phyloP scores from a whole-genome alignment of 2,888 invertebrate genomes.

The Rotaria sp. region DNA sequence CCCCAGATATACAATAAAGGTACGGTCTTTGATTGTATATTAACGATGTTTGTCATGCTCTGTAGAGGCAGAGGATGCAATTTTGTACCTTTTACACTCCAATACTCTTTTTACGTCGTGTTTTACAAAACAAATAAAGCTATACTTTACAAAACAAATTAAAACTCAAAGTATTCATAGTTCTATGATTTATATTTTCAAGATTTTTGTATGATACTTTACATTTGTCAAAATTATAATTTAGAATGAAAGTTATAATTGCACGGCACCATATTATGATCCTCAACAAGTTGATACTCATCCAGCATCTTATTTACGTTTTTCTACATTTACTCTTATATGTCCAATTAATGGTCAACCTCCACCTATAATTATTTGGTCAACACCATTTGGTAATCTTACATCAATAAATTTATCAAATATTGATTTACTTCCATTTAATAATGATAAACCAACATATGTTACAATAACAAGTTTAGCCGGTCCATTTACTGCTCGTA shows the following conservation, averaged over 20 bases:
- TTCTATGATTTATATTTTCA: too few relatives aligned
- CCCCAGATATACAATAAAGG: too few relatives aligned
- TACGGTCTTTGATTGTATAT: too few relatives aligned
- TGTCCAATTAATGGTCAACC: not conserved
- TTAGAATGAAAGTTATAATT: not conserved
- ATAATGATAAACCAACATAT: not conserved
- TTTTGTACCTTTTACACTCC: too few relatives aligned
- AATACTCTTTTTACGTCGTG: too few relatives aligned
- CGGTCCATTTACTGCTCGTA: not conserved
- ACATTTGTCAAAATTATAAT: not conserved
- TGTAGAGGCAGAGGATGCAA: too few relatives aligned
- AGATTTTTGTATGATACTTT: too few relatives aligned
- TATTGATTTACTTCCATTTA: not conserved
- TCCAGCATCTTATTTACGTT: not conserved
- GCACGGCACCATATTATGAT: not conserved
- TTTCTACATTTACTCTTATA: not conserved
- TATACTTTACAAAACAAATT: too few relatives aligned
- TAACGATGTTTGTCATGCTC: too few relatives aligned
- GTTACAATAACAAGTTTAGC: not conserved
- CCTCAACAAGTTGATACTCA: not conserved
- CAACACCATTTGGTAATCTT: not conserved
- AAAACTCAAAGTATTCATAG: too few relatives aligned
- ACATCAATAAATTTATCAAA: not conserved
- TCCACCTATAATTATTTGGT: slow-evolving; percentile 1
- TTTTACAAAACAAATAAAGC: too few relatives aligned